Percentiles rank a stretch among this genome's conserved stretches.
Conservation (phyloP, 2,113 vertebrate genomes). For the human (Homo sapiens) region GRCh38 chr1:239755501-239756000, state of each 20-base stretch:
- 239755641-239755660: rapidly evolving
- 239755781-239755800: background rate
- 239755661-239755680: background rate
- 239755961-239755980: background rate
- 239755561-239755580: background rate
- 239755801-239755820: background rate
- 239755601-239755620: background rate
- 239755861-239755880: background rate
- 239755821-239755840: background rate
- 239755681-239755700: too few species aligned
- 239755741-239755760: rapidly evolving
- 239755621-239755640: background rate
- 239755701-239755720: too few species aligned
- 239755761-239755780: background rate
- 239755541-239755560: background rate
- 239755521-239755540: background rate
- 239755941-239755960: background rate
- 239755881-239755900: too few species aligned
- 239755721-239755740: too few species aligned
- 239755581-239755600: background rate
- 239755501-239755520: background rate
- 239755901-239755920: too few species aligned
- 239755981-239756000: background rate
- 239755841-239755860: background rate
- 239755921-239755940: background rate